Percentiles rank a stretch among this genome's conserved stretches.
Evolutionary conservation across 2,797 vertebrate species (phyloP).

Genomic region (Erpetoichthys calabaricus): DNA sequence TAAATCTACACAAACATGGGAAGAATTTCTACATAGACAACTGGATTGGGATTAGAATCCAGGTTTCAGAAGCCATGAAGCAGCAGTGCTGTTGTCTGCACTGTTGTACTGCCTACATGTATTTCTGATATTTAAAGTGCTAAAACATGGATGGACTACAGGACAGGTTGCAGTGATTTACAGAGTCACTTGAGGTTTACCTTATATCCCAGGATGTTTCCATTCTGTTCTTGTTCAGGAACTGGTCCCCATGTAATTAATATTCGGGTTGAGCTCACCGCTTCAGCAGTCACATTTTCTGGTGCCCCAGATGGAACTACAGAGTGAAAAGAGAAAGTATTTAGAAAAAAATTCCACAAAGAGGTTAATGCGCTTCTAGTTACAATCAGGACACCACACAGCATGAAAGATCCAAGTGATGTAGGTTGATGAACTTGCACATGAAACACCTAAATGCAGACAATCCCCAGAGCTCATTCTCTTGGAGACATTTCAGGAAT

Average conservation of each 20-base stretch:
- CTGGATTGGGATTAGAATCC: too few species aligned
- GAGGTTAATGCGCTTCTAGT: conserved; percentile 9
- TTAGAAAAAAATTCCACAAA: neutral
- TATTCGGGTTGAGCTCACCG: conserved; percentile 78
- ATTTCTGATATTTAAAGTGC: too few species aligned
- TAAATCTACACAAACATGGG: too few species aligned
- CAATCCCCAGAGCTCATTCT: too few species aligned
- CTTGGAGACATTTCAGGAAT: too few species aligned
- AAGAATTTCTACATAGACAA: too few species aligned
- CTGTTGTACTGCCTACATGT: too few species aligned
- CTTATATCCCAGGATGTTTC: conserved; percentile 85
- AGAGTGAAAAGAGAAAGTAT: conserved; percentile 11
- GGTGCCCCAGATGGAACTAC: conserved; percentile 80
- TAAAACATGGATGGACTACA: too few species aligned
- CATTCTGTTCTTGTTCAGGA: conserved; percentile 68
- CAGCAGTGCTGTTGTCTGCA: too few species aligned
- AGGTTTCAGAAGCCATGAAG: too few species aligned
- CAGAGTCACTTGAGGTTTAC: conserved; percentile 28
- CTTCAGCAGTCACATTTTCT: conserved; percentile 71
- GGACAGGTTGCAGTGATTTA: too few species aligned
- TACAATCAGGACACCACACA: conserved; percentile 5
- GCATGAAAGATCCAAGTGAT: conserved; percentile 7
- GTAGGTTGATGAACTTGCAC: neutral
- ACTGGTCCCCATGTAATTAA: conserved; percentile 74
- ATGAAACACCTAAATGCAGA: too few species aligned